Evolutionary conservation across 2,113 vertebrate genomes (phyloP).

Genomic region (Papio anubis): DNA sequence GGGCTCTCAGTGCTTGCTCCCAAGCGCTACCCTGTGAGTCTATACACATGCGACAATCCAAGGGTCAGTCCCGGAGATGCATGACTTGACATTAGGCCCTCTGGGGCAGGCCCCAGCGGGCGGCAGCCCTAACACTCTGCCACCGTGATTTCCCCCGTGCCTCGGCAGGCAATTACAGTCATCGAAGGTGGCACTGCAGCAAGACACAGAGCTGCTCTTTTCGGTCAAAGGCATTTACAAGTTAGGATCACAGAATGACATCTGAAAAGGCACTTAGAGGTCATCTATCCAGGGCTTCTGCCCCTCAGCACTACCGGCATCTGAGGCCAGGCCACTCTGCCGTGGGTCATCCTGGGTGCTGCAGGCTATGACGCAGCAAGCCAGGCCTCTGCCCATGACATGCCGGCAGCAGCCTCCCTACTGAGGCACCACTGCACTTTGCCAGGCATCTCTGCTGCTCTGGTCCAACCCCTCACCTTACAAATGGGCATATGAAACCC

Average conservation of each 20-base stretch:
- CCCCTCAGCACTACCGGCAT: fast-evolving
- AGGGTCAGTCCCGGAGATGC: neutral
- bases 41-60: fast-evolving
- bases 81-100: neutral
- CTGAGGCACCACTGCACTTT: fast-evolving
- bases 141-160: fast-evolving
- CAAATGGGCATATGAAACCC: neutral
- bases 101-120: neutral
- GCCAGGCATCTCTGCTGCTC: neutral
- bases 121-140: fast-evolving
- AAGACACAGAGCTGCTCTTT: fast-evolving
- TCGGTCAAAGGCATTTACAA: neutral
- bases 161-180: neutral
- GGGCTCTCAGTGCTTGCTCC: neutral
- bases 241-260: fast-evolving
- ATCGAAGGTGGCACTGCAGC: fast-evolving
- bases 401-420: neutral
- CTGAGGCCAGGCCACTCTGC: neutral
- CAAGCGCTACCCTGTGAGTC: fast-evolving
- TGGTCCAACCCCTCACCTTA: neutral
- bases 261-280: neutral
- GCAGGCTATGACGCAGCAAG: too few species aligned
- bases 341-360: fast-evolving
- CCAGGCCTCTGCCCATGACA: neutral
- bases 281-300: fast-evolving